Conservation (phyloP, 1,140 invertebrate species). For the Aphelinus certus region DNA sequence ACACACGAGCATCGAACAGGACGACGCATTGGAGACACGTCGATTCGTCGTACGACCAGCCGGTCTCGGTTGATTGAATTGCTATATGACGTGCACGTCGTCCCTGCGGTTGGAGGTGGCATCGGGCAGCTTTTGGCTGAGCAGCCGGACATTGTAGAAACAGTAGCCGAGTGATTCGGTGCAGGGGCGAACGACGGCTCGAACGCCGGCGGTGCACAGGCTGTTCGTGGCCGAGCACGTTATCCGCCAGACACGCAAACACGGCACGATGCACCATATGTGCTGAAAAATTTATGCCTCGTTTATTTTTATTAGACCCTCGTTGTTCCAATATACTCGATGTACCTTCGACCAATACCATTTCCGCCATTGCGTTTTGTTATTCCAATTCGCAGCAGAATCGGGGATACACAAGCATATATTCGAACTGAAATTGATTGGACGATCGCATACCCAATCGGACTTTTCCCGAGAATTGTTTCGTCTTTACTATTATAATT, state of each 20-base stretch:
- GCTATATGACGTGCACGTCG: slow-evolving; percentile 67
- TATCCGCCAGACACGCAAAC: slow-evolving; percentile 74
- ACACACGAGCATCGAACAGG: too few species aligned
- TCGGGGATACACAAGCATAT: too few species aligned
- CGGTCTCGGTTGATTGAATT: not conserved
- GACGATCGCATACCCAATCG: too few species aligned
- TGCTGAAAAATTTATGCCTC: slow-evolving; percentile 67
- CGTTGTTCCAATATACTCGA: not conserved
- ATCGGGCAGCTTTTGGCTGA: slow-evolving; percentile 66
- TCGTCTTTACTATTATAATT: too few species aligned
- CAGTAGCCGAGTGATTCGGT: slow-evolving; percentile 72
- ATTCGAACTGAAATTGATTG: too few species aligned
- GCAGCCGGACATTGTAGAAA: slow-evolving; percentile 73
- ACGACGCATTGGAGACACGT: too few species aligned
- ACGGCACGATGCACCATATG: slow-evolving; percentile 77
- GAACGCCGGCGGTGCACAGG: slow-evolving; percentile 68
- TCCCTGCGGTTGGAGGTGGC: slow-evolving; percentile 54
- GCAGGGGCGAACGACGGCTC: slow-evolving; percentile 71
- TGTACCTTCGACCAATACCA: not conserved
- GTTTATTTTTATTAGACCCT: not conserved
- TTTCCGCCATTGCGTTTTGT: too few species aligned
- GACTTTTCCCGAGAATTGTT: too few species aligned
- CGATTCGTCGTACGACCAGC: too few species aligned
- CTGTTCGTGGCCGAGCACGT: slow-evolving; percentile 72
- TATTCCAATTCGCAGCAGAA: too few species aligned